phyloP scores from a whole-genome alignment of 2,113 vertebrate species.

The Zapornia atra region DNA sequence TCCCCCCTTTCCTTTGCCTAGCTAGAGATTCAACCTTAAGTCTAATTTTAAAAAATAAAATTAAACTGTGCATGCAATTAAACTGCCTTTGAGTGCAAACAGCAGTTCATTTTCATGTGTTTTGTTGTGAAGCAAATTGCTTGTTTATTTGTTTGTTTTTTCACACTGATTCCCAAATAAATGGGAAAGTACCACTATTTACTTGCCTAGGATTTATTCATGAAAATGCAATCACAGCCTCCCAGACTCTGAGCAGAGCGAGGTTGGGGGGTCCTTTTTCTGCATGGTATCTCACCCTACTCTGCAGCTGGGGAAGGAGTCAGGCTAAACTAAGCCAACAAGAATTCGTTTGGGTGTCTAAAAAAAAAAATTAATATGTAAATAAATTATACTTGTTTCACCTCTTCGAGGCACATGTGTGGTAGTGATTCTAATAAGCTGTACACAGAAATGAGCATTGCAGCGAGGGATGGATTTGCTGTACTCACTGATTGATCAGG shows the following conservation, averaged over 20 bases:
- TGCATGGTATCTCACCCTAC: background rate
- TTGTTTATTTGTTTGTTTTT: constrained; percentile 54
- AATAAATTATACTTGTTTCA: background rate
- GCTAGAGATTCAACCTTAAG: constrained; percentile 11
- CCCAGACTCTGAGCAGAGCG: background rate
- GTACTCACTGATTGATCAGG: background rate
- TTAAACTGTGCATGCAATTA: constrained; percentile 51
- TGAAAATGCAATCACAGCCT: background rate
- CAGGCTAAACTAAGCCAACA: background rate
- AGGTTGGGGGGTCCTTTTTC: background rate
- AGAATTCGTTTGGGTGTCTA: background rate
- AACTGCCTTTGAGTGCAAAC: background rate
- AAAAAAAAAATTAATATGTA: background rate
- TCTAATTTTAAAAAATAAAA: constrained; percentile 53
- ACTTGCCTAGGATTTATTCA: constrained; percentile 42
- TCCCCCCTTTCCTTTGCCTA: background rate
- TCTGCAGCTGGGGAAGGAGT: background rate
- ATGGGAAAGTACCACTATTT: constrained; percentile 38
- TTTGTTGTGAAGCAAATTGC: constrained; percentile 50
- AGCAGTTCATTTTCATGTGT: constrained; percentile 58
- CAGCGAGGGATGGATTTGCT: background rate
- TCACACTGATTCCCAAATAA: constrained; percentile 51
- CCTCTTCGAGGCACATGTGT: background rate
- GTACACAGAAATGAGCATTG: background rate
- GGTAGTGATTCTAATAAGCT: background rate